Conservation (phyloP, 2,888 invertebrate species). For the Hoplodrina blanda region DNA sequence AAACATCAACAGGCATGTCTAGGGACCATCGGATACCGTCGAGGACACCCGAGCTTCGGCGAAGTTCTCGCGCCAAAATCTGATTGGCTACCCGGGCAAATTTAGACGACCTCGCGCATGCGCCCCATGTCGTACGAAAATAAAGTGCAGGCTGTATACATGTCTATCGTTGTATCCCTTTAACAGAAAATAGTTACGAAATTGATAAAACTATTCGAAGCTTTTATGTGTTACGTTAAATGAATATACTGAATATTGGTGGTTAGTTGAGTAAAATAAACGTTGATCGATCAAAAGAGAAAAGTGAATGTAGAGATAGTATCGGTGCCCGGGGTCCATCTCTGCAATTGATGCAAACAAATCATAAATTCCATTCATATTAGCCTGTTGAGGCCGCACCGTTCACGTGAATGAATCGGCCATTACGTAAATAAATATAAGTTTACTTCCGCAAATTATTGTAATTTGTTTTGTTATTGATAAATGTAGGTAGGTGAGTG, state of each 20-base stretch:
- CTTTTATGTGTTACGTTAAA: not conserved
- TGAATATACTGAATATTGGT: too few species aligned
- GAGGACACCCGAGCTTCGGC: slow-evolving; percentile 7
- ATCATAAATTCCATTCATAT: not conserved
- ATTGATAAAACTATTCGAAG: not conserved
- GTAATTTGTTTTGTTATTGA: too few species aligned
- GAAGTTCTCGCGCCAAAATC: slow-evolving; percentile 13
- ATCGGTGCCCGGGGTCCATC: not conserved
- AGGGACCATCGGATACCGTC: not conserved
- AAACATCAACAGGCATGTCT: not conserved
- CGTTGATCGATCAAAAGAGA: not conserved
- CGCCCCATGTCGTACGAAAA: not conserved
- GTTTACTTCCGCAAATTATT: too few species aligned
- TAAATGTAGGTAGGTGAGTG: not conserved
- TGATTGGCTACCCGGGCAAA: not conserved
- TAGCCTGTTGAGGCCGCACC: not conserved
- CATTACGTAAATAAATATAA: not conserved
- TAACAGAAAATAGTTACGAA: not conserved
- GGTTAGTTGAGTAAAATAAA: too few species aligned
- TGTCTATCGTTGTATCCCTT: not conserved
- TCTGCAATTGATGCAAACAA: not conserved
- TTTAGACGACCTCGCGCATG: slow-evolving; percentile 11
- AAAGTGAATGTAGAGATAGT: too few species aligned
- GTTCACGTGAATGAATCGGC: not conserved
- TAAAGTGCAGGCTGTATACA: not conserved